Percentiles rank a stretch among this genome's conserved stretches.
These are phyloP conservation scores for Merops nubicus DNA, from an alignment of 2,113 vertebrate species.

Conservation along the genomic window DNA sequence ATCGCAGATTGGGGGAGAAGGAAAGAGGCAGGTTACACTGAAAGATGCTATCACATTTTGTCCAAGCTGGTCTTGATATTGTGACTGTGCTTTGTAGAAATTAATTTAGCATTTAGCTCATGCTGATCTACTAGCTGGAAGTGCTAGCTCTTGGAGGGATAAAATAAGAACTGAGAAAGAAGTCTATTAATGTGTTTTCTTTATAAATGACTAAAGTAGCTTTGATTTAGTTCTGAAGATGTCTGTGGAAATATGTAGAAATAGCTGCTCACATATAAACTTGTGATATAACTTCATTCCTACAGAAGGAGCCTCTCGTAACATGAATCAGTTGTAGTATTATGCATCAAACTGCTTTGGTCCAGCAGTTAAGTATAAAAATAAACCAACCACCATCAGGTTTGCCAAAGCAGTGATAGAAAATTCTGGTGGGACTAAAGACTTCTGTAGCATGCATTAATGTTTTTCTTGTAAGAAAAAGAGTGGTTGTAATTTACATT, in stretches of 20 bases:
- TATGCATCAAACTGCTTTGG: neutral
- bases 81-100: neutral
- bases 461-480: neutral
- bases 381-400: neutral
- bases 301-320: neutral
- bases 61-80: neutral
- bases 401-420: accelerated
- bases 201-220: neutral
- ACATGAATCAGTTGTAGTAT: neutral
- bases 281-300: neutral
- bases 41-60: neutral
- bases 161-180: neutral
- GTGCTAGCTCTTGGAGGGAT: neutral
- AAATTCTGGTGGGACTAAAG: neutral
- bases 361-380: neutral
- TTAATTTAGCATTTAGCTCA: neutral
- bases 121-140: neutral
- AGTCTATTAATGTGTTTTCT: neutral
- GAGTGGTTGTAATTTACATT: neutral
- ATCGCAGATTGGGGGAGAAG: neutral
- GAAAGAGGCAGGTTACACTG: neutral
- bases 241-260: neutral
- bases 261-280: neutral
- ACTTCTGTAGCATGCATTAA: neutral
- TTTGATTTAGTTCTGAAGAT: neutral